phyloP scores from a whole-genome alignment of 1,140 invertebrate genomes.

The Drosophila nebulosa region DNA sequence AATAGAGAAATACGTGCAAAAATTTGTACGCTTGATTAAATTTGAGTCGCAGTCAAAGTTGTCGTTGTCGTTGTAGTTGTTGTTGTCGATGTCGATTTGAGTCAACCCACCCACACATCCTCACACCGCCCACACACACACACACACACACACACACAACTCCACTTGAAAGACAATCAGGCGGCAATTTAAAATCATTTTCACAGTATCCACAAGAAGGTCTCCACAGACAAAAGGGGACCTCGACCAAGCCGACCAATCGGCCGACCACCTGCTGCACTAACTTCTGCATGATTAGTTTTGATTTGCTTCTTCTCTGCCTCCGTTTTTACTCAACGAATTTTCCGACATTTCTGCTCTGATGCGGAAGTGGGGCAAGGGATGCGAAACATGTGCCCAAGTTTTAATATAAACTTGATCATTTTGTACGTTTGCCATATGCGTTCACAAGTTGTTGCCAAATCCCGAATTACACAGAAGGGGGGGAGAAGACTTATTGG shows the following conservation, averaged over 20 bases:
- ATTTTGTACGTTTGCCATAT: constrained; percentile 8
- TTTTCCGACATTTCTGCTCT: background rate
- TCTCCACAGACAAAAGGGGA: constrained; percentile 21
- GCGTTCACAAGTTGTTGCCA: constrained; percentile 19
- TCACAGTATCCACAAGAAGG: constrained; percentile 58
- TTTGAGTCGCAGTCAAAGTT: constrained; percentile 58
- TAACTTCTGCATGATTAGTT: constrained; percentile 77
- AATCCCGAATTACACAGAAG: background rate
- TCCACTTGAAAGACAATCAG: constrained; percentile 75
- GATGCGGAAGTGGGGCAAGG: background rate
- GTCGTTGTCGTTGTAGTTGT: constrained; percentile 3
- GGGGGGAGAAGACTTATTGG: no score
- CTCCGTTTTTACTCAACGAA: constrained; percentile 40
- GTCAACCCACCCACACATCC: background rate
- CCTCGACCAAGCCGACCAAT: background rate
- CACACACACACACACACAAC: constrained; percentile 55
- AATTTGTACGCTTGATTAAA: constrained; percentile 78
- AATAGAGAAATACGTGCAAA: constrained; percentile 70
- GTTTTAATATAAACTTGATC: constrained; percentile 12
- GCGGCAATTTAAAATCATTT: constrained; percentile 78
- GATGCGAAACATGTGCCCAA: constrained; percentile 1
- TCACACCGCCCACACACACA: constrained; percentile 7
- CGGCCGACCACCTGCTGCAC: constrained; percentile 63
- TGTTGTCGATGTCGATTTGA: background rate
- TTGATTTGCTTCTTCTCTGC: constrained; percentile 74